These are phyloP conservation scores for Saxicola maurus DNA, from an alignment of 2,797 vertebrate genomes.

Conservation along the genomic window DNA sequence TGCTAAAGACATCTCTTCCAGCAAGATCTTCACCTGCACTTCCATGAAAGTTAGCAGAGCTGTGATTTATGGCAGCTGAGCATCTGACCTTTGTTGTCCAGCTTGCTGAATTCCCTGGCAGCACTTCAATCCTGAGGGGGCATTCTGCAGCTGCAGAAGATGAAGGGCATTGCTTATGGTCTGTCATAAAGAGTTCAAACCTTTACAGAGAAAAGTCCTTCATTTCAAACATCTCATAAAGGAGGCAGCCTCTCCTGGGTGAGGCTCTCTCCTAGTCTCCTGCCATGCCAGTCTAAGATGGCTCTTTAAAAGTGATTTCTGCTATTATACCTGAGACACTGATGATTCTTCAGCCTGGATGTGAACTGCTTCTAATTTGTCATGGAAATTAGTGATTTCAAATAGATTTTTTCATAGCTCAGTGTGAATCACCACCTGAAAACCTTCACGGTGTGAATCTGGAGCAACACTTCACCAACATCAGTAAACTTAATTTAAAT, in stretches of 20 bases:
- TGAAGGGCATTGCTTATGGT: not conserved
- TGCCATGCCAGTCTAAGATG: not conserved
- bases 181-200: not conserved
- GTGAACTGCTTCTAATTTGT: slow-evolving; percentile 12
- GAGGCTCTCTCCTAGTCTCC: not conserved
- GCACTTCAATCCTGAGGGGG: slow-evolving; percentile 6
- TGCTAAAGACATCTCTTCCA: not conserved
- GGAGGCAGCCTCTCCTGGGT: not conserved
- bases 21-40: not conserved
- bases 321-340: not conserved
- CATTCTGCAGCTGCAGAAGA: not conserved
- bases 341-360: not conserved
- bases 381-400: not conserved
- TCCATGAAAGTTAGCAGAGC: not conserved
- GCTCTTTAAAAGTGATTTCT: not conserved
- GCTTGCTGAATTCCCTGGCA: not conserved
- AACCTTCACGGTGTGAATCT: not conserved
- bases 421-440: not conserved
- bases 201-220: slow-evolving; percentile 18
- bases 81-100: slow-evolving; percentile 10
- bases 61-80: not conserved
- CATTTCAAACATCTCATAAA: not conserved
- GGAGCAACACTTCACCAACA: not conserved
- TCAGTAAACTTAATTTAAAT: slow-evolving; percentile 1
- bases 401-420: not conserved